Evolutionary conservation across 2,888 invertebrate genomes (phyloP).

Genomic region (Heterodera filipjevi): DNA sequence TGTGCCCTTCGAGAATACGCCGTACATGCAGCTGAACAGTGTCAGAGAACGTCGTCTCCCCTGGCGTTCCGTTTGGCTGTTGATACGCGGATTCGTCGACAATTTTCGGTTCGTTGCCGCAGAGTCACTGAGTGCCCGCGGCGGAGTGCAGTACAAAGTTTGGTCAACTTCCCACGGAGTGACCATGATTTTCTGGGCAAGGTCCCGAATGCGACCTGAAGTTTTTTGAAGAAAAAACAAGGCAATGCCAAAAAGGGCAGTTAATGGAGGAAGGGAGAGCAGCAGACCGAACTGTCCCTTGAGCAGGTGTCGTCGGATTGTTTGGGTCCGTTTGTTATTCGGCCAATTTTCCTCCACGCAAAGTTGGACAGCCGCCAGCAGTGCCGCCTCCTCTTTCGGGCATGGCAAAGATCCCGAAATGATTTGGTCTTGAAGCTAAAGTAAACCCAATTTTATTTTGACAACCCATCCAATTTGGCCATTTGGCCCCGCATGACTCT

Average conservation of each 20-base stretch:
- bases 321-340: constrained; percentile 61
- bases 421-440: constrained; percentile 72
- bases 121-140: constrained; percentile 43
- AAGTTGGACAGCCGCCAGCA: constrained; percentile 73
- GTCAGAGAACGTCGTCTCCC: constrained; percentile 38
- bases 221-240: background rate
- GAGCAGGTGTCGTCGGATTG: constrained; percentile 61
- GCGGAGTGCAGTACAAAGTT: constrained; percentile 56
- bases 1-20: background rate
- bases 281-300: constrained; percentile 62
- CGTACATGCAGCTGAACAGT: constrained; percentile 37
- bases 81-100: constrained; percentile 29
- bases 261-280: background rate
- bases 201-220: constrained; percentile 60
- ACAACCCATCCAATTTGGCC: background rate
- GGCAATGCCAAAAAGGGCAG: too few species aligned
- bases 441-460: background rate
- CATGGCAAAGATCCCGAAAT: constrained; percentile 72
- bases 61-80: constrained; percentile 2
- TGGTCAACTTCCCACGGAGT: constrained; percentile 64
- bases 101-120: constrained; percentile 33
- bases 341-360: constrained; percentile 72
- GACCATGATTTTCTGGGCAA: constrained; percentile 65
- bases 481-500: background rate
- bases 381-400: constrained; percentile 73